Evolutionary conservation across 2,888 invertebrate species (phyloP).

Genomic region (Thereva nobilitata): DNA sequence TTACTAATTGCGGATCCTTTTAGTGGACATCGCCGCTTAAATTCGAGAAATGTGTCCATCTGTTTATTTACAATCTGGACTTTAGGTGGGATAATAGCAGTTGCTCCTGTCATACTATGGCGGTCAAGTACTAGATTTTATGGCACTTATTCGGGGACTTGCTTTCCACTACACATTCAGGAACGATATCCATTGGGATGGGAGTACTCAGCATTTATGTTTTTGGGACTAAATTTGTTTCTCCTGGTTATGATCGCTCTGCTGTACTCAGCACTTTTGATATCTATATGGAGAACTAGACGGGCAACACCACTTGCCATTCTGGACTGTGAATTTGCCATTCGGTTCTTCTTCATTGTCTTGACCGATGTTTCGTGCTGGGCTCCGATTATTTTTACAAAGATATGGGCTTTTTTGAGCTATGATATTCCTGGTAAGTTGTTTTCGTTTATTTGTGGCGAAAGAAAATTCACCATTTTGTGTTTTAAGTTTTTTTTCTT

Average conservation of each 20-base stretch:
- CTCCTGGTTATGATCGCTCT: slow-evolving; percentile 64
- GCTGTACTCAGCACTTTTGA: slow-evolving; percentile 66
- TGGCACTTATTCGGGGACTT: slow-evolving; percentile 67
- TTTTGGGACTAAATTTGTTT: slow-evolving; percentile 67
- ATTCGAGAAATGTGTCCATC: slow-evolving; percentile 61
- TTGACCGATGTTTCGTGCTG: slow-evolving; percentile 72
- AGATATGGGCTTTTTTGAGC: slow-evolving; percentile 64
- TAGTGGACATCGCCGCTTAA: slow-evolving; percentile 62
- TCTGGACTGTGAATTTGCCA: slow-evolving; percentile 67
- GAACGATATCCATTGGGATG: slow-evolving; percentile 70
- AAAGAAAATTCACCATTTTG: too few relatives aligned
- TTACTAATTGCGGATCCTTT: slow-evolving; percentile 66
- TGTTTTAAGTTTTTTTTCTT: slow-evolving; percentile 10
- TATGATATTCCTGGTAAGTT: slow-evolving; percentile 62
- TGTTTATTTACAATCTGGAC: slow-evolving; percentile 65
- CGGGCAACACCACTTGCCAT: slow-evolving; percentile 63
- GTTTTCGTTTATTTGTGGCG: too few relatives aligned
- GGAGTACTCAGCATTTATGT: slow-evolving; percentile 73
- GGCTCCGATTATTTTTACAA: slow-evolving; percentile 70
- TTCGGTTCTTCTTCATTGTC: slow-evolving; percentile 71
- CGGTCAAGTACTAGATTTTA: slow-evolving; percentile 66
- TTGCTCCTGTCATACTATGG: slow-evolving; percentile 69
- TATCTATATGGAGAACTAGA: slow-evolving; percentile 67
- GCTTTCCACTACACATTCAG: slow-evolving; percentile 71
- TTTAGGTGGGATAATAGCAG: slow-evolving; percentile 63